Evolutionary conservation across 1,140 invertebrate genomes (phyloP).

Genomic region (Eupristina koningsbergeri): DNA sequence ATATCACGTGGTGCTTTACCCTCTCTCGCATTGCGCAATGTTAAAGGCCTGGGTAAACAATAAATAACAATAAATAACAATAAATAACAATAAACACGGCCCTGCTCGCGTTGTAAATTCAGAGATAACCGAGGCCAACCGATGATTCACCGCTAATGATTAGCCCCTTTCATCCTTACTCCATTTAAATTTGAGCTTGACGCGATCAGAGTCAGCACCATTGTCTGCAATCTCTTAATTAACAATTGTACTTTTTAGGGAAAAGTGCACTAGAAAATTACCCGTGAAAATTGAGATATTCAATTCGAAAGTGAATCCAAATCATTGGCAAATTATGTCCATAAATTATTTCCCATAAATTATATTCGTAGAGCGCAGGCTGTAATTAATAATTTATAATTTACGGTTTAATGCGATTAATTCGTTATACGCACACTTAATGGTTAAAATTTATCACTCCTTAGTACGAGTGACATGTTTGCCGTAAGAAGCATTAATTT

Average conservation of each 20-base stretch:
- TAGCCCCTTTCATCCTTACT: background rate
- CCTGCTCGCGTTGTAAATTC: background rate
- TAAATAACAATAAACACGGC: background rate
- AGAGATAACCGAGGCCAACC: background rate
- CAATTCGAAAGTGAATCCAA: no score
- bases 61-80: background rate
- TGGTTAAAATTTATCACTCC: no score
- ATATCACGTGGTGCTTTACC: background rate
- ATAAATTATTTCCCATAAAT: no score
- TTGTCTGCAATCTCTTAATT: background rate
- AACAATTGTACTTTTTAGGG: background rate
- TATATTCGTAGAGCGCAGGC: no score
- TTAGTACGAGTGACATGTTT: background rate
- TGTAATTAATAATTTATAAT: no score
- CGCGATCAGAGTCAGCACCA: background rate
- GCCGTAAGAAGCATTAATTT: background rate
- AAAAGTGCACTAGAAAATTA: no score
- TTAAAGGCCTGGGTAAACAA: background rate
- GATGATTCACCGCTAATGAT: slow-evolving; percentile 11
- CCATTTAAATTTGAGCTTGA: background rate
- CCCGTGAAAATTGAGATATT: no score
- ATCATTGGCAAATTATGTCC: no score
- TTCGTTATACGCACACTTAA: no score
- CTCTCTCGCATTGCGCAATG: background rate
- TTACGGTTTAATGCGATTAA: no score